Base-by-base conservation (phyloP, 2,888 invertebrate genomes). In the Ormyrus labotus region DNA sequence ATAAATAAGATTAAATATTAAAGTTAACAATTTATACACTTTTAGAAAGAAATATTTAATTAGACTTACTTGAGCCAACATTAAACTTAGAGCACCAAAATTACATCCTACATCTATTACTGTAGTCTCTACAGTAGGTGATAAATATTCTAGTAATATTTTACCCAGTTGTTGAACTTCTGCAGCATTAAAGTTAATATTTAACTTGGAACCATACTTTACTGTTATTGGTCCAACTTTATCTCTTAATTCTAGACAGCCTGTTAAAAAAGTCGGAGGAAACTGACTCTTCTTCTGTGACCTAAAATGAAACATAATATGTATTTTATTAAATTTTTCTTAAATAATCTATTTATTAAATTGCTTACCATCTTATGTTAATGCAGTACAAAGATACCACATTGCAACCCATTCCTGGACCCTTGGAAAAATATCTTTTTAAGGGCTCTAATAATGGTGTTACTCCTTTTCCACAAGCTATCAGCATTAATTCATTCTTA, bases 171-270 rank as follows among this genome's bases (percentile, higher is more conserved):
- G 55, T 48, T 58, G 47, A 6, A 76, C 70, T 73, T 82, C 72
- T 51, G 63, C 47, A 19, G 82, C 78, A 67, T 82, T 82, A 47
- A 81, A 81, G 48, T 50, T 55, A 11, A 70, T 61, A 34, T 73
- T 77, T 9, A 69, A 73, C 70, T 81, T 73, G 9, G 82, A 69
- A 55, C 11, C 69, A 55, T 82, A 82, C 7, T 72, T 73, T 7
- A 82, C n/a, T 73, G 55, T 48, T 61, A 82, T 76, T 60, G 81
- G 78, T 6, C 81, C 82, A 76, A 82, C 58, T 79, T 82, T 82
- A 72, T 82, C 82, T 79, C 74, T 78, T 47, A 82, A 73, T 34
- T 68, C 69, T 0, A 74, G 57, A 47, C 5, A 7, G 47, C 82
- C 82, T 51, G 34, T 45, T 11, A 82, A 5, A 57, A 57, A 65